Conservation (phyloP, 1,140 invertebrate species). For the Chymomyza costata region DNA sequence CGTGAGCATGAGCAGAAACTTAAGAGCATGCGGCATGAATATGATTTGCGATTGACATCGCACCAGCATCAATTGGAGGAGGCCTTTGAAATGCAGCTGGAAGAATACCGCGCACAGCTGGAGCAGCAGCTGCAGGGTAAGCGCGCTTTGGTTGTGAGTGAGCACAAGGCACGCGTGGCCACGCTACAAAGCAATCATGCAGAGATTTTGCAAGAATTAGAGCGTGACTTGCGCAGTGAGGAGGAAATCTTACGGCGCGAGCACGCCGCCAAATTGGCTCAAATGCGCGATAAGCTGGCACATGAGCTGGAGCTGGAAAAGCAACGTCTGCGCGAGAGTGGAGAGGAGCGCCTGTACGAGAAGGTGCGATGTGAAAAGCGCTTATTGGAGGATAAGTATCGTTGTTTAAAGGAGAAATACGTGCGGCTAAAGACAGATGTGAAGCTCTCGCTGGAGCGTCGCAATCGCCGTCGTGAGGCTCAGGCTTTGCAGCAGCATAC, state of each 20-base stretch:
- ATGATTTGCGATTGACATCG: conserved; percentile 77
- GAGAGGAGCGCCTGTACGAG: conserved; percentile 78
- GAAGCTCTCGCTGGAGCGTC: conserved; percentile 80
- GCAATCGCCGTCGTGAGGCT: conserved; percentile 79
- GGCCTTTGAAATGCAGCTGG: conserved; percentile 74
- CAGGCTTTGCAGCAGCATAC: conserved; percentile 69
- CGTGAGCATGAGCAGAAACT: conserved; percentile 75
- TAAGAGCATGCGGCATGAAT: conserved; percentile 75
- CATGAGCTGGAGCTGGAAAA: conserved; percentile 78
- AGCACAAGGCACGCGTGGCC: conserved; percentile 76
- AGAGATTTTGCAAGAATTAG: conserved; percentile 77
- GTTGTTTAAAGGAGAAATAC: conserved; percentile 88
- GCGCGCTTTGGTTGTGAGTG: conserved; percentile 75
- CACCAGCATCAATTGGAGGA: conserved; percentile 77
- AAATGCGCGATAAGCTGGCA: conserved; percentile 79
- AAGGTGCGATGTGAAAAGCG: conserved; percentile 84
- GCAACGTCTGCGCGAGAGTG: conserved; percentile 67
- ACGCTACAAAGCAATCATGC: conserved; percentile 77
- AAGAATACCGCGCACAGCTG: conserved; percentile 50
- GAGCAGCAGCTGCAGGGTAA: conserved; percentile 76
- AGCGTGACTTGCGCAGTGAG: conserved; percentile 79
- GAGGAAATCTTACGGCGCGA: conserved; percentile 79
- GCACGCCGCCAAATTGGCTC: conserved; percentile 80
- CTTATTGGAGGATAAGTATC: conserved; percentile 85
- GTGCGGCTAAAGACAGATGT: conserved; percentile 86